These are phyloP conservation scores for Aphis gossypii DNA, from an alignment of 1,140 invertebrate species.

Conservation along the genomic window DNA sequence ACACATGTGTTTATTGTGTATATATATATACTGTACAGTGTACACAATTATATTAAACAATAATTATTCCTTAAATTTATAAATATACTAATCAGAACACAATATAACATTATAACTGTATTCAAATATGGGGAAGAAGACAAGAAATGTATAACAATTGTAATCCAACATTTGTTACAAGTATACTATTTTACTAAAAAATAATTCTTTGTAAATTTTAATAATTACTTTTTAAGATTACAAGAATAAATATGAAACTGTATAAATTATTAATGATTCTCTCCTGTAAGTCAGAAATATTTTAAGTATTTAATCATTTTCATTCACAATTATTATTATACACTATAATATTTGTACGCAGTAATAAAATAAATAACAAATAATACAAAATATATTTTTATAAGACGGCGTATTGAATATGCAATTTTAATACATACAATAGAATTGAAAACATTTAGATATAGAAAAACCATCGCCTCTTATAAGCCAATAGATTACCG, in stretches of 20 bases:
- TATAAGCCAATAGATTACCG: background rate
- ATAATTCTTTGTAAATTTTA: background rate
- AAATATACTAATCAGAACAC: background rate
- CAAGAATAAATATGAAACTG: background rate
- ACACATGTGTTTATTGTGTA: background rate
- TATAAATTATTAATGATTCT: background rate
- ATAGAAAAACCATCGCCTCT: background rate
- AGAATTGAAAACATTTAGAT: background rate
- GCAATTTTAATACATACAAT: background rate
- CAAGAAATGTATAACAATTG: background rate
- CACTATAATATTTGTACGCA: background rate
- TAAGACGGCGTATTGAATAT: background rate
- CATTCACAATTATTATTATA: background rate
- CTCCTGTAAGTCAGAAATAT: background rate
- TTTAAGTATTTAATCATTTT: background rate
- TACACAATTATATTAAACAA: background rate
- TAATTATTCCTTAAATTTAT: background rate
- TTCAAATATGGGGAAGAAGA: background rate
- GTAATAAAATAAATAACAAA: background rate
- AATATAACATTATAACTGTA: background rate
- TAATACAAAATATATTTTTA: background rate
- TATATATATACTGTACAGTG: no score
- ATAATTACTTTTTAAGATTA: background rate
- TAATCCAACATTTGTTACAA: background rate
- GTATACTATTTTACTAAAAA: background rate